phyloP scores from a whole-genome alignment of 30 jellyfish, hydroid and myxozoan species.

The Sanderia malayensis region DNA sequence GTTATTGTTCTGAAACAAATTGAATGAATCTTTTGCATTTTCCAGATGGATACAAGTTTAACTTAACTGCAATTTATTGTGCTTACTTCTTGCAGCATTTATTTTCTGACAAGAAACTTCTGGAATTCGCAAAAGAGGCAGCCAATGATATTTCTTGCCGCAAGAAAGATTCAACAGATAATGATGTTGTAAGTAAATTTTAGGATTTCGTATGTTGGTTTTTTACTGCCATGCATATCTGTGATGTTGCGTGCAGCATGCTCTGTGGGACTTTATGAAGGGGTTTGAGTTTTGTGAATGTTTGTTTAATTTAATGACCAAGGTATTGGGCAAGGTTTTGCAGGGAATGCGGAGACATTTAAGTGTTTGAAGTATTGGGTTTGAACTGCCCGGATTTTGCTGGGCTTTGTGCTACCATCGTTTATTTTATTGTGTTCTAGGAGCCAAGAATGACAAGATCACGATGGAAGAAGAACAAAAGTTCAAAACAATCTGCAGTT shows the following conservation, averaged over 20 bases:
- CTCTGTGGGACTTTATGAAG: neutral
- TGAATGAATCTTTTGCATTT: neutral
- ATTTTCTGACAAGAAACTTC: constrained; percentile 65
- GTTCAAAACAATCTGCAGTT: neutral
- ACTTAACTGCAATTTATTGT: neutral
- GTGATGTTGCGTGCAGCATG: neutral
- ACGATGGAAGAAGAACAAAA: constrained; percentile 28
- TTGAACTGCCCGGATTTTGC: no score
- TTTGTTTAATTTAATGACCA: neutral
- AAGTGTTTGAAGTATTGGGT: no score
- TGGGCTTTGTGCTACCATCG: no score
- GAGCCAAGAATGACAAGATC: constrained; percentile 71
- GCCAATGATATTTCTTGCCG: constrained; percentile 35
- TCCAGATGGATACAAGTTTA: neutral
- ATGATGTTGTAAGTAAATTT: constrained; percentile 24
- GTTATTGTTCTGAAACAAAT: neutral
- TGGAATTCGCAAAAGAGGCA: constrained; percentile 70
- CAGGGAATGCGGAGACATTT: no score
- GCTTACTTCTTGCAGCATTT: constrained; percentile 53
- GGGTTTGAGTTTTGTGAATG: neutral
- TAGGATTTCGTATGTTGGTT: neutral
- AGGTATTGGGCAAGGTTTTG: no score
- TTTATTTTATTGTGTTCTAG: no score
- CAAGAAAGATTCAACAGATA: neutral
- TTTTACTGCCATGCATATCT: neutral